Conservation (phyloP, 2,888 invertebrate genomes). For the Cheilosia pagana region DNA sequence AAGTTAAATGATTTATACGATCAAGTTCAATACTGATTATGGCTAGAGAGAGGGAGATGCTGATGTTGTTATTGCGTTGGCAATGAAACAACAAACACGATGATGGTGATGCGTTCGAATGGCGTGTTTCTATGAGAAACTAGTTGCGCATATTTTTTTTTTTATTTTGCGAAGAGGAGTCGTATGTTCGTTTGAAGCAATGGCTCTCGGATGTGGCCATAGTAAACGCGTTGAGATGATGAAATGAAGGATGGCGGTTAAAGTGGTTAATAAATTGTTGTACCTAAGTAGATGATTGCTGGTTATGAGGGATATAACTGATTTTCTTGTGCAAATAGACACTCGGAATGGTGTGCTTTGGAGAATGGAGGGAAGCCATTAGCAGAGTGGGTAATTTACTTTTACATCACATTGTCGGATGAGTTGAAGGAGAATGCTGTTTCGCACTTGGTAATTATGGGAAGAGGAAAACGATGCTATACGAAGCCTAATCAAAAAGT, state of each 20-base stretch:
- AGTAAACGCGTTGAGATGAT: slow-evolving; percentile 19
- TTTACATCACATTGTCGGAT: too few species aligned
- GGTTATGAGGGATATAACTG: slow-evolving; percentile 46
- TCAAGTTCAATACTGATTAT: slow-evolving; percentile 71
- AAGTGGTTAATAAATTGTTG: slow-evolving; percentile 66
- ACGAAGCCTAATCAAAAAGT: too few species aligned
- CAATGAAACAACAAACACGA: slow-evolving; percentile 7
- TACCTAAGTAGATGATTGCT: slow-evolving; percentile 56
- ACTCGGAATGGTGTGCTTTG: not conserved
- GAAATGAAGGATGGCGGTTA: slow-evolving; percentile 58
- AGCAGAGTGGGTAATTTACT: too few species aligned
- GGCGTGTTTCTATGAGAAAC: slow-evolving; percentile 71
- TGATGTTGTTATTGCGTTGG: slow-evolving; percentile 15
- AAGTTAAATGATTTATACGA: slow-evolving; percentile 74
- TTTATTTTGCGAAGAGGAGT: not conserved
- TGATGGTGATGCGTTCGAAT: slow-evolving; percentile 57
- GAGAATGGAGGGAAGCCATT: too few species aligned
- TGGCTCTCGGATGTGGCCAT: slow-evolving; percentile 8
- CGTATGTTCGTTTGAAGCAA: slow-evolving; percentile 25
- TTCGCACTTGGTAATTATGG: too few species aligned
- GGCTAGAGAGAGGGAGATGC: slow-evolving; percentile 36
- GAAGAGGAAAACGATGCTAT: too few species aligned
- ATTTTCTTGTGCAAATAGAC: slow-evolving; percentile 51
- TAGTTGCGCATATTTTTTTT: slow-evolving; percentile 42
- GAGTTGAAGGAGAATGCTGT: too few species aligned